These are phyloP conservation scores for Agrotis exclamationis DNA, from an alignment of 2,888 invertebrate species.

Conservation along the genomic window DNA sequence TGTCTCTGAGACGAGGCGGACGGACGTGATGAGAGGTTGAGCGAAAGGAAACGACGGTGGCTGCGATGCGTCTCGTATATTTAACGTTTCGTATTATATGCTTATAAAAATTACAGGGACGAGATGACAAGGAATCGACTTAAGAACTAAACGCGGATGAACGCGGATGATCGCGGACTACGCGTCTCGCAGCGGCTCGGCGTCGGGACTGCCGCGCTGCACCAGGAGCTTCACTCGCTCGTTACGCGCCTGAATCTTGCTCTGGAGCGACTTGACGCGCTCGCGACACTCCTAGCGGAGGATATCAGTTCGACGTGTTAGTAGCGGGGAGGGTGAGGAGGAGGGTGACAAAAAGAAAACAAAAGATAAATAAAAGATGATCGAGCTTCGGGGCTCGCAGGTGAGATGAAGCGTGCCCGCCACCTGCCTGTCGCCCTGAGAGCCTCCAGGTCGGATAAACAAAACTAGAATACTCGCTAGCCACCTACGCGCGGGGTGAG, in stretches of 20 bases:
- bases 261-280: constrained; percentile 96
- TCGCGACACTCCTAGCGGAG: constrained; percentile 95
- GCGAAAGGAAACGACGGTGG: constrained; percentile 85
- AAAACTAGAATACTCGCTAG: constrained; percentile 87
- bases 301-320: constrained; percentile 87
- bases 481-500: constrained; percentile 77
- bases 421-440: constrained; percentile 74
- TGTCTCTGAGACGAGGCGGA: constrained; percentile 77
- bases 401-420: constrained; percentile 75
- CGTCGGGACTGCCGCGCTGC: constrained; percentile 96
- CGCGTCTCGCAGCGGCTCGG: constrained; percentile 93
- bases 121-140: constrained; percentile 80
- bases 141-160: constrained; percentile 76
- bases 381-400: constrained; percentile 71
- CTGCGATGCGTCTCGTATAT: constrained; percentile 86
- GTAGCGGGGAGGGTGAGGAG: constrained; percentile 80
- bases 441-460: constrained; percentile 76
- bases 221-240: constrained; percentile 97
- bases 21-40: constrained; percentile 68
- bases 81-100: constrained; percentile 77
- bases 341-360: constrained; percentile 86
- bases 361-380: constrained; percentile 80
- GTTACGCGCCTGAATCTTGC: constrained; percentile 96
- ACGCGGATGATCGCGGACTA: constrained; percentile 76
- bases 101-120: constrained; percentile 80